phyloP scores from a whole-genome alignment of 2,888 invertebrate genomes.

The Omphaloscelis lunosa region DNA sequence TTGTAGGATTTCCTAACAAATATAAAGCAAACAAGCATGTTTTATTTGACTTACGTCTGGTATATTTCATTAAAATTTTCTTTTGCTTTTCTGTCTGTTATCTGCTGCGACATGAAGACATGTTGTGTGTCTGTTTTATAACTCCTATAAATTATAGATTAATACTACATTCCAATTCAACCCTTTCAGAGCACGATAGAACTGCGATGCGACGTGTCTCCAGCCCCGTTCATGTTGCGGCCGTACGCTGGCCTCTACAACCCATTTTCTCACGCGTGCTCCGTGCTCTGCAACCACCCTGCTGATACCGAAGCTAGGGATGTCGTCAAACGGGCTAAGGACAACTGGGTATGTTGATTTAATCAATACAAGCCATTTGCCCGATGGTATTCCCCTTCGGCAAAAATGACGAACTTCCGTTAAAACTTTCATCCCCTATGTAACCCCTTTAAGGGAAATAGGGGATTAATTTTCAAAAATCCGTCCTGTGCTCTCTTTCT shows the following conservation, averaged over 20 bases:
- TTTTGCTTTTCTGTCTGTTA: no score
- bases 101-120: background rate
- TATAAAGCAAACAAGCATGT: background rate
- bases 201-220: slow-evolving; percentile 91
- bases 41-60: background rate
- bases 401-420: background rate
- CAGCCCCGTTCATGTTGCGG: slow-evolving; percentile 94
- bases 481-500: background rate
- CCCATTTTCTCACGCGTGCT: slow-evolving; percentile 95
- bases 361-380: background rate
- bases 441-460: no score
- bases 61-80: background rate
- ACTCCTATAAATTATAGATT: background rate
- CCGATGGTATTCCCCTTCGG: no score
- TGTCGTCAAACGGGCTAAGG: slow-evolving; percentile 93
- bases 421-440: background rate
- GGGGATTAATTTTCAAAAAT: background rate
- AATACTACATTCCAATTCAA: background rate
- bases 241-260: slow-evolving; percentile 96
- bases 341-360: slow-evolving; percentile 90
- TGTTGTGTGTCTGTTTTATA: background rate
- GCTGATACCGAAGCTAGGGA: slow-evolving; percentile 94
- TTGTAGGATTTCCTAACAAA: slow-evolving; percentile 4
- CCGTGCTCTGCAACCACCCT: slow-evolving; percentile 96
- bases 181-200: slow-evolving; percentile 80